Base-by-base conservation (phyloP, 2,888 invertebrate species). In the Campoplex capitator region DNA sequence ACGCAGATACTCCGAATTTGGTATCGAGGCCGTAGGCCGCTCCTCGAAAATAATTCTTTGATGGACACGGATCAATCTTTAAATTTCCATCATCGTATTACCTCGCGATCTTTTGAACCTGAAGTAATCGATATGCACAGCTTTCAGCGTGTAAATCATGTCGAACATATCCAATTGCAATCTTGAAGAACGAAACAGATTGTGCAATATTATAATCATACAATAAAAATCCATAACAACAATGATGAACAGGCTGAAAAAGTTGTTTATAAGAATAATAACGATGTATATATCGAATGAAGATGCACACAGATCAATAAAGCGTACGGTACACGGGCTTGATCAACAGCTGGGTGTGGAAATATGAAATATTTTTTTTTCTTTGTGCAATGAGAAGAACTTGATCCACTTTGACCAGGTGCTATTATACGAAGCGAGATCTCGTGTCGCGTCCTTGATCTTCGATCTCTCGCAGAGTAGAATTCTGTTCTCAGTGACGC, bases 341-440 rank as follows among this genome's bases (percentile, higher is more conserved):
- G 11, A 45, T 9, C 54, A 51, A 70, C 45, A 23, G 54, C 6
- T 68, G 32, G n/a, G 51, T 56, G 32, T 8, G 28, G 51, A 16
- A 4, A 23, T 38, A 75, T 71, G 13, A 38, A 35, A 32, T 38
- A 0, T 65, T 65, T 28, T 48, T 23, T 23, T 23, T 23, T 23
- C 6, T 23, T 42, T 32, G 7, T 45, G 13, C 18, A 78, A 78
- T 28, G 68, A 42, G 56, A 70, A 76, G 80, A 83, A 73, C 79
- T 83, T 80, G 80, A 86, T 77, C 86, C 67, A 84, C 77, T 84
- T 86, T 77, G 84, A 73, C 83, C 83, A 65, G 76, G 32, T 67
- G 75, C 18, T n/a, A 65, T 68, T 68, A 51, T 68, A 51, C 73
- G 58, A 75, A 62, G 70, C 23, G 35, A 71, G 70, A 80, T 71